These are phyloP conservation scores for Eugnorisma glareosa DNA, from an alignment of 2,888 invertebrate genomes.

Conservation along the genomic window DNA sequence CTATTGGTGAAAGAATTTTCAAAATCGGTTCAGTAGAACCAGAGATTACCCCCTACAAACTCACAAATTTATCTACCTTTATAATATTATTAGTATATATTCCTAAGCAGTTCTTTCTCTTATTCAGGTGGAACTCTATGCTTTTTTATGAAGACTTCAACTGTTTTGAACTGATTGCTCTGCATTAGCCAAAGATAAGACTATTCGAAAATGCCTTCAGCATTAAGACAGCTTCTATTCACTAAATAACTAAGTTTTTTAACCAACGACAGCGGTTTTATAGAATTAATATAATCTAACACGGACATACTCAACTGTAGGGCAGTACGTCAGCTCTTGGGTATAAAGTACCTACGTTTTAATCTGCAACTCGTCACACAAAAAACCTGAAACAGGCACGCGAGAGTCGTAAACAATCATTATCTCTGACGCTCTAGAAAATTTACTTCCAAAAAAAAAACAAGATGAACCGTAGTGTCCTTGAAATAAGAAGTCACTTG, in stretches of 20 bases:
- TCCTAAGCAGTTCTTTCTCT: not conserved
- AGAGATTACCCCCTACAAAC: no score
- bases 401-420: not conserved
- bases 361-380: not conserved
- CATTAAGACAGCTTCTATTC: not conserved
- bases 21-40: no score
- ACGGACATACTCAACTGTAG: not conserved
- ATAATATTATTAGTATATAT: no score
- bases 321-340: not conserved
- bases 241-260: not conserved
- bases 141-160: not conserved
- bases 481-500: not conserved
- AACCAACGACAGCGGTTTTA: not conserved
- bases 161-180: not conserved
- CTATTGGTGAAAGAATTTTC: no score
- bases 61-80: no score
- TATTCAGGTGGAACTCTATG: not conserved
- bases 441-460: constrained; percentile 11
- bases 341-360: not conserved
- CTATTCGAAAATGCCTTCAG: not conserved
- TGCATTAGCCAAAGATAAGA: not conserved
- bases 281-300: not conserved
- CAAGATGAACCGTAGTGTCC: not conserved
- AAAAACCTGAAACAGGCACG: not conserved
- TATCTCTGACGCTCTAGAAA: not conserved